A percentile compares a stretch with the other conserved stretches of the same genome.
These are phyloP conservation scores for Mus minutoides DNA, from an alignment of 2,797 vertebrate species.

Conservation along the genomic window DNA sequence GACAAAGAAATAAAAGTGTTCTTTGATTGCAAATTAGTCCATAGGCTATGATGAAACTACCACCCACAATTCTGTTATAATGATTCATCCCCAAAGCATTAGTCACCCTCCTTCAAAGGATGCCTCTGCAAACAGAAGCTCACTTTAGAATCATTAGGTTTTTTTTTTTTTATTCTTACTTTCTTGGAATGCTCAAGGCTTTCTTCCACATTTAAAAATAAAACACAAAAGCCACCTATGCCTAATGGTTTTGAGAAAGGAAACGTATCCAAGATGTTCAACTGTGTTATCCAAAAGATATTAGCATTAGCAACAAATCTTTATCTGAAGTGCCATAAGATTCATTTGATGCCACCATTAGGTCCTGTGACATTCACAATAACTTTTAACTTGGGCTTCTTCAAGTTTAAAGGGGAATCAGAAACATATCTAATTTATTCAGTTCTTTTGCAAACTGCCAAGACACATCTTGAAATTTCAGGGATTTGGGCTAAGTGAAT, in stretches of 20 bases:
- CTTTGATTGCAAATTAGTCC: slow-evolving; percentile 41
- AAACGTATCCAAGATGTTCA: slow-evolving; percentile 27
- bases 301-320: slow-evolving; percentile 1
- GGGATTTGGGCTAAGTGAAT: slow-evolving; percentile 48
- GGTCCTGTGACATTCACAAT: slow-evolving; percentile 15
- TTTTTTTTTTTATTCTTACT: background rate
- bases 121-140: slow-evolving; percentile 44
- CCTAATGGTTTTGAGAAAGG: slow-evolving; percentile 48
- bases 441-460: slow-evolving; percentile 67
- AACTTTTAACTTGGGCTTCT: slow-evolving; percentile 67
- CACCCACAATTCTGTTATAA: background rate
- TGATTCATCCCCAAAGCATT: slow-evolving; percentile 44
- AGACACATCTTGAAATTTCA: slow-evolving; percentile 67
- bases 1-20: slow-evolving; percentile 50
- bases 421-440: slow-evolving; percentile 69
- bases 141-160: background rate
- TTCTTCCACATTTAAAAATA: slow-evolving; percentile 64
- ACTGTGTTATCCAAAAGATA: slow-evolving; percentile 12
- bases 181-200: slow-evolving; percentile 43
- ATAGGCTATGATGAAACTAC: slow-evolving; percentile 37
- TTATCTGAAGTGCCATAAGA: slow-evolving; percentile 52
- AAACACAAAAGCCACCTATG: slow-evolving; percentile 37
- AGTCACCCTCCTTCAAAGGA: slow-evolving; percentile 59
- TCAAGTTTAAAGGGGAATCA: slow-evolving; percentile 68
- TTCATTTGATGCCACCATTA: slow-evolving; percentile 46